Percentiles rank a stretch among this genome's conserved stretches.
Conservation (phyloP, 2,113 vertebrate species). For the Osmerus mordax region DNA sequence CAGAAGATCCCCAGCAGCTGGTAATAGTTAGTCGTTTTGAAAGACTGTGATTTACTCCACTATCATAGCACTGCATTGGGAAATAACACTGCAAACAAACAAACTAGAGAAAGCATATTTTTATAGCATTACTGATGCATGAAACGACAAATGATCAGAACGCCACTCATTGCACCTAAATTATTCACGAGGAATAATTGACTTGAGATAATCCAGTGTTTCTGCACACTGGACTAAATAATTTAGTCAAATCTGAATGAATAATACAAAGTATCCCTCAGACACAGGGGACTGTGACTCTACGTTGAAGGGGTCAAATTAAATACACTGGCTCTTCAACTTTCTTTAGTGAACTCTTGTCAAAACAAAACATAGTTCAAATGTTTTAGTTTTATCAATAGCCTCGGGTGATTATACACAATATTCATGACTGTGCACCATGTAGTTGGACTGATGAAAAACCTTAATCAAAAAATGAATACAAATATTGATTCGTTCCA, state of each 20-base stretch:
- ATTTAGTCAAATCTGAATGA: conserved; percentile 29
- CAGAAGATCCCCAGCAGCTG: not conserved
- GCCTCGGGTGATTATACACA: not conserved
- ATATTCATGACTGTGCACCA: not conserved
- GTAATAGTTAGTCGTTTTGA: not conserved
- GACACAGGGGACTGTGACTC: conserved; percentile 1
- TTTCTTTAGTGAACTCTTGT: conserved; percentile 16
- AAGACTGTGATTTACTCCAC: conserved; percentile 1
- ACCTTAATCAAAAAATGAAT: not conserved
- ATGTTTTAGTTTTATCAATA: not conserved
- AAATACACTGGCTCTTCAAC: conserved; percentile 6
- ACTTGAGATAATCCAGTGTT: conserved; percentile 38
- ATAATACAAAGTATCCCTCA: conserved; percentile 28
- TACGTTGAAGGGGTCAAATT: not conserved
- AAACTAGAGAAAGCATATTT: conserved; percentile 2
- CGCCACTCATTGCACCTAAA: conserved; percentile 19
- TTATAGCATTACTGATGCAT: not conserved
- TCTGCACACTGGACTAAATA: conserved; percentile 24
- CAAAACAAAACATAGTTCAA: not conserved
- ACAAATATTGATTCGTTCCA: no score
- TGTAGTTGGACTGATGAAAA: not conserved
- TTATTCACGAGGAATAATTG: conserved; percentile 40
- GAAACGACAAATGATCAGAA: conserved; percentile 17
- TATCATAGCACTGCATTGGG: conserved; percentile 27
- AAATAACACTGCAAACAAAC: conserved; percentile 17